phyloP scores from a whole-genome alignment of 2,797 vertebrate genomes.

The Hydrolagus colliei region DNA sequence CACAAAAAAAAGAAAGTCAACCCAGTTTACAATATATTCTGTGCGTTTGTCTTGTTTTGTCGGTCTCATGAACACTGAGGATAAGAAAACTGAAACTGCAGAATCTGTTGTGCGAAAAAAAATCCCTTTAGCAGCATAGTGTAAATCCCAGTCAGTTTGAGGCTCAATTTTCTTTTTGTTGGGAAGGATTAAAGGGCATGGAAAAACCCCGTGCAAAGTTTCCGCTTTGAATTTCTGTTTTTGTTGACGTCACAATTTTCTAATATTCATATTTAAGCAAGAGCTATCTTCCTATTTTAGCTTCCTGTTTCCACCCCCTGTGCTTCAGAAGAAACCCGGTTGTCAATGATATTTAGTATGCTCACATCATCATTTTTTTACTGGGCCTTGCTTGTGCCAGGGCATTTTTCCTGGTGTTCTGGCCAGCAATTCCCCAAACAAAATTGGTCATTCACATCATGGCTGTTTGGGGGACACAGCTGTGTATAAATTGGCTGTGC shows the following conservation, averaged over 20 bases:
- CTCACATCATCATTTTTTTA: too few relatives aligned
- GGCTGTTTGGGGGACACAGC: too few relatives aligned
- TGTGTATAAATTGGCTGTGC: too few relatives aligned
- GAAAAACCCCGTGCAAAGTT: not conserved
- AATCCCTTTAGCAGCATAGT: not conserved
- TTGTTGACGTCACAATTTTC: not conserved
- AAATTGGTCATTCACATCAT: too few relatives aligned
- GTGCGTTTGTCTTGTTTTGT: too few relatives aligned
- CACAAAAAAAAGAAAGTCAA: too few relatives aligned
- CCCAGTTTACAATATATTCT: too few relatives aligned
- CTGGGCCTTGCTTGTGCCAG: too few relatives aligned
- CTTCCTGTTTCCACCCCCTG: not conserved
- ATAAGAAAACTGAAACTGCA: not conserved
- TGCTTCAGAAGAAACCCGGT: too few relatives aligned
- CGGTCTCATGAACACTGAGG: not conserved
- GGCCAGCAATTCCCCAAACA: too few relatives aligned
- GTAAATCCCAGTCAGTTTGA: not conserved
- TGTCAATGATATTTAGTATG: too few relatives aligned
- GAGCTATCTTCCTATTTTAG: constrained; percentile 3
- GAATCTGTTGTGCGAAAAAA: not conserved
- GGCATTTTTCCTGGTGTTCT: too few relatives aligned
- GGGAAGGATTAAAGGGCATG: not conserved
- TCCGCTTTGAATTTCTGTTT: not conserved
- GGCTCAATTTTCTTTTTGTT: not conserved
- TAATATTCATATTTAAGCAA: not conserved